Evolutionary conservation across 2,113 vertebrate genomes (phyloP), one percentile per base, ranked within the genome.

Genomic region (Hippoglossus stenolepis): DNA sequence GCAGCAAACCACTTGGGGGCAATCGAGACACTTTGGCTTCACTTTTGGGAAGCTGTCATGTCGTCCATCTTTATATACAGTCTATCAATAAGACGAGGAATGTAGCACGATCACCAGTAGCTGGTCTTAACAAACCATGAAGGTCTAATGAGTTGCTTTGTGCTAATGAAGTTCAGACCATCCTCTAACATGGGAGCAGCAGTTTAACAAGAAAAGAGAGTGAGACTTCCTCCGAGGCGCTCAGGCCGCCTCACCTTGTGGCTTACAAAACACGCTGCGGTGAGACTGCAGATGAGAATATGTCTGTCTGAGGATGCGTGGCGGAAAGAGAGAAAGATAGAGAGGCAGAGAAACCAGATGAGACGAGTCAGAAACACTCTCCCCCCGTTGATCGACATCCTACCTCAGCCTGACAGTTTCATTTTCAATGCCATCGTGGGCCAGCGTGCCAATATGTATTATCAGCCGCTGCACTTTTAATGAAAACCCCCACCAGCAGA

Each of bases 241-340:
- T 64, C 13, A 51, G 60, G 38, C 69, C 61, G 57, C 60, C 60
- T 65, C 21, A 61, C 75, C 65, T 78, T 59, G 75, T 63, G 61
- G 66, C 51, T 58, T 75, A 49, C 65, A 70, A 74, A 78, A 73
- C 76, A 84, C 84, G 75, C 84, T 77, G 84, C 78, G 70, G 69
- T 57, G 58, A 82, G 73, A 89, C 81, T 90, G 77, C 87, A 90
- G 83, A 89, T 85, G 81, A 82, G 83, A 76, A 78, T 82, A 54
- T 49, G 70, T 83, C 74, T 81, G 66, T 78, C 38, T 80, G 70
- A 71, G 62, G 66, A 79, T 20, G 20, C 28, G 17, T 2, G 53
- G 43, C 49, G 6, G 53, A 63, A 65, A 47, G 45, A 13, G 45
- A 47, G 76, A 63, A 61, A 85, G 82, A 84, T 51, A 59, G 76